A percentile compares a stretch with the other conserved stretches of the same genome.
Evolutionary conservation across 2,797 vertebrate genomes (phyloP).

Genomic region (Melanotaenia parkinsoni): DNA sequence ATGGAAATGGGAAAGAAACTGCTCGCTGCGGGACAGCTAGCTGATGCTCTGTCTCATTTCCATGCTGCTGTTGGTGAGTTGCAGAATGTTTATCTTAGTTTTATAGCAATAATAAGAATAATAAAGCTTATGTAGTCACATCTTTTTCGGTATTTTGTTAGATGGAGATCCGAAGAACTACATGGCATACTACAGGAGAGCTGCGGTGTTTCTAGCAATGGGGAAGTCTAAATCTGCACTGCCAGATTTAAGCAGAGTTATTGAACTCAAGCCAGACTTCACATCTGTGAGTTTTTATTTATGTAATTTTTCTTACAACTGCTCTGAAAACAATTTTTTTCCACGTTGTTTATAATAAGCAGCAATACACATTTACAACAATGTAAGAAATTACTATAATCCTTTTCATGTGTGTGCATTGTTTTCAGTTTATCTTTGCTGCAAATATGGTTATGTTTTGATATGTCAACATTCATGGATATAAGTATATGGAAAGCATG

Average conservation of each 20-base stretch:
- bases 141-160: slow-evolving; percentile 59
- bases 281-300: slow-evolving; percentile 89
- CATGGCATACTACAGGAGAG: slow-evolving; percentile 96
- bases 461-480: slow-evolving; percentile 8
- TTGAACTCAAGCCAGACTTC: slow-evolving; percentile 97
- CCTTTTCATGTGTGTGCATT: neutral
- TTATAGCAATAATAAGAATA: neutral
- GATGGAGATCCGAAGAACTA: slow-evolving; percentile 96
- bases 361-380: neutral
- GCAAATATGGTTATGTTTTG: slow-evolving; percentile 14
- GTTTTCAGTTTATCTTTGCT: neutral
- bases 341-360: neutral
- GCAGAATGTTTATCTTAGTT: neutral
- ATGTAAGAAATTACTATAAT: neutral
- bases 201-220: slow-evolving; percentile 96
- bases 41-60: slow-evolving; percentile 96
- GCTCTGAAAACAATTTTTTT: neutral
- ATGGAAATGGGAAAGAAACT: slow-evolving; percentile 99
- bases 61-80: slow-evolving; percentile 94
- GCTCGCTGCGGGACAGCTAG: slow-evolving; percentile 95
- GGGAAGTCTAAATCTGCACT: slow-evolving; percentile 98
- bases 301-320: neutral
- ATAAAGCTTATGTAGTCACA: neutral
- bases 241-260: slow-evolving; percentile 94
- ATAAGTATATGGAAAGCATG: neutral